These are phyloP conservation scores for Melanchra persicariae DNA, from an alignment of 2,888 invertebrate species.

Conservation along the genomic window DNA sequence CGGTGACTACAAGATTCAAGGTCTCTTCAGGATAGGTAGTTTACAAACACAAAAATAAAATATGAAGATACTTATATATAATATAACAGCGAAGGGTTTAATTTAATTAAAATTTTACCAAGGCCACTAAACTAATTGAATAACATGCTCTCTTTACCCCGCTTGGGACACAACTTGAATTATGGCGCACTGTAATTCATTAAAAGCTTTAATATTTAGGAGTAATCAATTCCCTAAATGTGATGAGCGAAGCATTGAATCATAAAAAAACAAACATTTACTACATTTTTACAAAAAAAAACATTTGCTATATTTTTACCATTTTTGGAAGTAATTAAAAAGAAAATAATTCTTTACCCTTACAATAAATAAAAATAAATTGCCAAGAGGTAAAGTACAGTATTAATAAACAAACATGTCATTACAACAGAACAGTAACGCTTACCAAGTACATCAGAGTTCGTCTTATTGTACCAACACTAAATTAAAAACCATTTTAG, in stretches of 20 bases:
- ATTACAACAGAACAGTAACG: no score
- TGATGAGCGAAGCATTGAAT: background rate
- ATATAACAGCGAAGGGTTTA: slow-evolving; percentile 41
- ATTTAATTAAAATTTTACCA: slow-evolving; percentile 56
- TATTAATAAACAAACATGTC: no score
- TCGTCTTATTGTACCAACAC: no score
- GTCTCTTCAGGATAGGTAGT: background rate
- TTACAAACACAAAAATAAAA: background rate
- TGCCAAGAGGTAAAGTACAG: no score
- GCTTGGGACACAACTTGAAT: slow-evolving; percentile 51
- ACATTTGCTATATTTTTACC: no score
- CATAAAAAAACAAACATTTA: background rate
- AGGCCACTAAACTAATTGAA: slow-evolving; percentile 56
- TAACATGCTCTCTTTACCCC: slow-evolving; percentile 41
- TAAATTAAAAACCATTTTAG: no score
- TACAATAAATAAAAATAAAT: background rate
- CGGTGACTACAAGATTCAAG: background rate
- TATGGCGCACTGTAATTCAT: slow-evolving; percentile 55
- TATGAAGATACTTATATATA: background rate
- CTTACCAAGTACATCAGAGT: no score
- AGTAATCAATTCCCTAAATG: slow-evolving; percentile 30
- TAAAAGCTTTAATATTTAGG: slow-evolving; percentile 47
- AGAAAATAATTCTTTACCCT: no score
- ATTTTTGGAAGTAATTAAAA: background rate
- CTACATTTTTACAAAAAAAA: no score